Conservation (phyloP, 2,888 invertebrate species). For the Campaea margaritaria region DNA sequence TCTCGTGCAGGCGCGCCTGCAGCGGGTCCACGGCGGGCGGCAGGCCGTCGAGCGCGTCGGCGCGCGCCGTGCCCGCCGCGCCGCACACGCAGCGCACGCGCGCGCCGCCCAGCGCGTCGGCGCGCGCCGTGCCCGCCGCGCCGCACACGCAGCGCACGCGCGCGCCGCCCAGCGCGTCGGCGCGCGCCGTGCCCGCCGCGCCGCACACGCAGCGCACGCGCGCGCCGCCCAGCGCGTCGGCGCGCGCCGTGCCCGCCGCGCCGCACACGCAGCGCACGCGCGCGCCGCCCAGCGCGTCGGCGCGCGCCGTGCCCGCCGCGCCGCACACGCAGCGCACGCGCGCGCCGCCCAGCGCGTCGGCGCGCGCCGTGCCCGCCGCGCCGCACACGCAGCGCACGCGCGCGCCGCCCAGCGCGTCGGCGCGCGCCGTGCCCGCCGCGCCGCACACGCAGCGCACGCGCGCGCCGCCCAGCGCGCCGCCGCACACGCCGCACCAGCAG, state of each 20-base stretch:
- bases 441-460: constrained; percentile 54
- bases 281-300: constrained; percentile 45
- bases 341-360: constrained; percentile 45
- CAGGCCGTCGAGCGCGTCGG: constrained; percentile 90
- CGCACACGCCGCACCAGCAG: constrained; percentile 54
- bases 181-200: constrained; percentile 53
- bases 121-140: constrained; percentile 53
- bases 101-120: constrained; percentile 45
- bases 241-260: constrained; percentile 53
- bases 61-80: constrained; percentile 52
- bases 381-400: constrained; percentile 54
- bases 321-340: constrained; percentile 54
- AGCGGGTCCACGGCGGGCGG: constrained; percentile 89
- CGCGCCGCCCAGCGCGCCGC: constrained; percentile 46
- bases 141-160: constrained; percentile 54
- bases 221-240: constrained; percentile 45
- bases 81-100: constrained; percentile 54
- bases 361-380: constrained; percentile 51
- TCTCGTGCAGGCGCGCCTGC: constrained; percentile 92
- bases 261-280: constrained; percentile 54
- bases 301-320: constrained; percentile 53
- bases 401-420: constrained; percentile 45
- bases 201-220: constrained; percentile 54
- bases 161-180: constrained; percentile 45
- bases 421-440: constrained; percentile 51